Conservation (phyloP, 2,113 vertebrate genomes). For the Anser cygnoides region DNA sequence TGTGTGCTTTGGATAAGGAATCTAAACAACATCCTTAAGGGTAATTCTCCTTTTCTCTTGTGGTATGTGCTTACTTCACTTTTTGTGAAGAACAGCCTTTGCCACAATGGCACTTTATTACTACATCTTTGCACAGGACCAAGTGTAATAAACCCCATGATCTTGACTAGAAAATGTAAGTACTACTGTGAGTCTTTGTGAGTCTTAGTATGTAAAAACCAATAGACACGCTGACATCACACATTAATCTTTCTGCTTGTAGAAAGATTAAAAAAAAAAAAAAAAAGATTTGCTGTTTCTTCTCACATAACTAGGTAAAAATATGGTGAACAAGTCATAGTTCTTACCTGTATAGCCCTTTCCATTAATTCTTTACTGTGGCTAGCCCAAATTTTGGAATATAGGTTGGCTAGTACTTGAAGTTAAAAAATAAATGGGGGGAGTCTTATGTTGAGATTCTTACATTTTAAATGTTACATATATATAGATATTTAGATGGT, state of each 20-base stretch:
- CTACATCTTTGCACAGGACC: neutral
- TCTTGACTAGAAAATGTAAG: neutral
- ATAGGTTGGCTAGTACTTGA: neutral
- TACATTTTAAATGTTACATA: neutral
- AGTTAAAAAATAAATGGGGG: neutral
- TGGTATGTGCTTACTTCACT: neutral
- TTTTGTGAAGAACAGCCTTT: neutral
- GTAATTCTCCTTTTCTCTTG: neutral
- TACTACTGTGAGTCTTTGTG: neutral
- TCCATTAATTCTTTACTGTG: neutral
- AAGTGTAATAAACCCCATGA: neutral
- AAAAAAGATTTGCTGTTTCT: neutral
- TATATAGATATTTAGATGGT: neutral
- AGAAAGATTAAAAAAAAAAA: neutral
- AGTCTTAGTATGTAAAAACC: neutral
- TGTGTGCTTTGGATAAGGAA: neutral
- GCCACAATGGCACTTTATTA: neutral
- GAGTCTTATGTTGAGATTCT: neutral
- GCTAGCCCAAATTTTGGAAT: neutral
- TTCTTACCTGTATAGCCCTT: neutral
- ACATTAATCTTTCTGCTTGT: neutral
- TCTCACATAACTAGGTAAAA: neutral
- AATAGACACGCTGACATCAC: neutral
- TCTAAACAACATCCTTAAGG: neutral
- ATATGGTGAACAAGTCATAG: neutral